A percentile compares a stretch with the other conserved stretches of the same genome.
phyloP scores from a whole-genome alignment of 2,113 vertebrate species.

The Pygoscelis adeliae region DNA sequence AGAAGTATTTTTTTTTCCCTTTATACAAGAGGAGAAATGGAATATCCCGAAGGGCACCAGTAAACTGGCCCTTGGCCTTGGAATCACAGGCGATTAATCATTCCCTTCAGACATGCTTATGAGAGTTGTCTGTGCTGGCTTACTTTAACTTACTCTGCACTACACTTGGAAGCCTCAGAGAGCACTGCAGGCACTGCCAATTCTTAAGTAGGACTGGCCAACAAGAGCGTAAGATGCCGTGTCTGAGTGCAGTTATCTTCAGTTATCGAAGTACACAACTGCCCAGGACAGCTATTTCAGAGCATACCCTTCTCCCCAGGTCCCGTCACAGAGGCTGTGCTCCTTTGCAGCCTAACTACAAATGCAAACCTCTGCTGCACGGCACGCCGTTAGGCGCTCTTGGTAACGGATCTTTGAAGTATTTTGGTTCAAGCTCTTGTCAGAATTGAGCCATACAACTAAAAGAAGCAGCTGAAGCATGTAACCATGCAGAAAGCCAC shows the following conservation, averaged over 20 bases:
- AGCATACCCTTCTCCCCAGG: not conserved
- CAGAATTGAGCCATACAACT: rapidly evolving
- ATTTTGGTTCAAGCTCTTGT: not conserved
- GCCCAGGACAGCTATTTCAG: not conserved
- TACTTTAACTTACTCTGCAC: not conserved
- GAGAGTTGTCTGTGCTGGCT: not conserved
- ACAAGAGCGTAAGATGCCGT: rapidly evolving
- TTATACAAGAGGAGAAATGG: not conserved
- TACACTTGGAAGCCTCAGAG: not conserved
- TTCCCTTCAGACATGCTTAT: not conserved
- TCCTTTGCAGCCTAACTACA: not conserved
- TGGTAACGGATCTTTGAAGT: rapidly evolving
- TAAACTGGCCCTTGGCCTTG: not conserved
- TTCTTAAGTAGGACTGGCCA: not conserved
- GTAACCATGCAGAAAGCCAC: not conserved
- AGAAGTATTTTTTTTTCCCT: not conserved
- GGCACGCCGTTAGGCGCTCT: rapidly evolving
- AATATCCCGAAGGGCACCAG: not conserved
- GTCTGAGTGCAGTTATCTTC: not conserved
- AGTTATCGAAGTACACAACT: rapidly evolving
- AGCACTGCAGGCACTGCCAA: not conserved
- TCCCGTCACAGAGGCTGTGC: not conserved
- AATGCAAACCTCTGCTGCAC: rapidly evolving
- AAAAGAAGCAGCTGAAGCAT: too few species aligned
- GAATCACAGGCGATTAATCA: not conserved